These are phyloP conservation scores for Serranus cabrilla DNA, from an alignment of 2,797 vertebrate genomes.

Conservation along the genomic window DNA sequence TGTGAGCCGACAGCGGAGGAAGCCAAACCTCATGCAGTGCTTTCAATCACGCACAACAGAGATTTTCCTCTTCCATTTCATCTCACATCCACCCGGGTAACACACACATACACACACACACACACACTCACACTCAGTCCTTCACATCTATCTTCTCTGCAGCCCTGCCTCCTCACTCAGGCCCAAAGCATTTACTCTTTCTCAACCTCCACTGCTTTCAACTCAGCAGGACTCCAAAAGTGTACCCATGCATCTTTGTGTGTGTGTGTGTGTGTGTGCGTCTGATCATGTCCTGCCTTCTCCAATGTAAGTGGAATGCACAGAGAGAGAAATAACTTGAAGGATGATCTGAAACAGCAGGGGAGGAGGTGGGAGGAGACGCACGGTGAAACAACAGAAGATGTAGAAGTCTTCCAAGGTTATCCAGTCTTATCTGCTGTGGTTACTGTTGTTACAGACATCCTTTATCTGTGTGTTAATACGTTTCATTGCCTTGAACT, in stretches of 20 bases:
- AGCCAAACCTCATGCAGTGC: constrained; percentile 46
- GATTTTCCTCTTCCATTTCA: constrained; percentile 60
- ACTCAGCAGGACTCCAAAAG: constrained; percentile 55
- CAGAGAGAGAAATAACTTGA: constrained; percentile 30
- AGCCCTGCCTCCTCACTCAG: constrained; percentile 39
- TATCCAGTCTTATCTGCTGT: constrained; percentile 28
- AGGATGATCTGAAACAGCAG: constrained; percentile 26
- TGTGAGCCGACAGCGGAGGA: constrained; percentile 54
- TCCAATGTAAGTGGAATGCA: constrained; percentile 28
- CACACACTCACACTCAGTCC: background rate
- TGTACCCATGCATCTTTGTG: background rate
- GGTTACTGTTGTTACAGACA: constrained; percentile 27
- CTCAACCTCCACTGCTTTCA: constrained; percentile 60
- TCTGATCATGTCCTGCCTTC: background rate
- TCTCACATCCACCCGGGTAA: constrained; percentile 13
- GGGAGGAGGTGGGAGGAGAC: constrained; percentile 16
- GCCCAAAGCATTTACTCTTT: constrained; percentile 64
- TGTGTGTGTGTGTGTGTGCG: constrained; percentile 12
- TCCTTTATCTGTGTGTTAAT: constrained; percentile 7
- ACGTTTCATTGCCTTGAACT: constrained; percentile 35
- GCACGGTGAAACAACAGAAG: constrained; percentile 38
- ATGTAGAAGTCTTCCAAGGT: constrained; percentile 16
- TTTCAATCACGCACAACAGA: constrained; percentile 66
- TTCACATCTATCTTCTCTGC: constrained; percentile 18
- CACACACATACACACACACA: constrained; percentile 7